These are phyloP conservation scores for Blennius ocellaris DNA, from an alignment of 2,113 vertebrate species.

Conservation along the genomic window DNA sequence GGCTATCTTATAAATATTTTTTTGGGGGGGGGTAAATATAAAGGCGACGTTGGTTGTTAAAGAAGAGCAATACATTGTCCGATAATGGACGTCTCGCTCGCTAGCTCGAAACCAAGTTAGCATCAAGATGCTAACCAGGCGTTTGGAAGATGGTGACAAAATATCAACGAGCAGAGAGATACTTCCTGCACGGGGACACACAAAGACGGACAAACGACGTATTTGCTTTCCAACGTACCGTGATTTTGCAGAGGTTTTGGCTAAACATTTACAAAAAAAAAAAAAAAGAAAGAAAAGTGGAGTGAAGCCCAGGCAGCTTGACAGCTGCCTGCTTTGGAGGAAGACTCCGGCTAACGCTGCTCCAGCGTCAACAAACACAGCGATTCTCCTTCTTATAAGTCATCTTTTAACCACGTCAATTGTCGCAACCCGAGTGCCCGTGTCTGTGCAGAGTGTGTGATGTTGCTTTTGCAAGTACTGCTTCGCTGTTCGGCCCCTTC, in stretches of 20 bases:
- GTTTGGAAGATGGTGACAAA: constrained; percentile 25
- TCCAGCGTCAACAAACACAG: constrained; percentile 36
- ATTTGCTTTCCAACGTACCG: accelerated
- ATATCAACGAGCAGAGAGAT: constrained; percentile 9
- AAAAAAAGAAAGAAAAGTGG: background rate
- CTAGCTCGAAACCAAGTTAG: constrained; percentile 48
- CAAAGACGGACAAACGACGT: accelerated
- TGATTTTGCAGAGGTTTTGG: background rate
- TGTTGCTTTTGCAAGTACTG: too few relatives aligned
- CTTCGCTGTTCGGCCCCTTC: too few relatives aligned
- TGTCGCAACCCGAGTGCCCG: too few relatives aligned
- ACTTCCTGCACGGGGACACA: background rate
- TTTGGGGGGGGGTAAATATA: too few relatives aligned
- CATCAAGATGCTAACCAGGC: constrained; percentile 55
- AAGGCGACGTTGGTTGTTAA: too few relatives aligned
- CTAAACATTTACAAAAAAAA: background rate
- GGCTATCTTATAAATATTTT: too few relatives aligned
- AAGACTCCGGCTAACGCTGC: constrained; percentile 32
- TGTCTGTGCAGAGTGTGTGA: too few relatives aligned
- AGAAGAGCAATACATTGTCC: background rate
- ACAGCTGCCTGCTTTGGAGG: constrained; percentile 56
- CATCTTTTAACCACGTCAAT: too few relatives aligned
- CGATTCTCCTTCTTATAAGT: too few relatives aligned
- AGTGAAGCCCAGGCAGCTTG: constrained; percentile 35
- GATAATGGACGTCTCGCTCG: constrained; percentile 11